These are phyloP conservation scores for Myripristis murdjan DNA, from an alignment of 2,797 vertebrate genomes.

Conservation along the genomic window DNA sequence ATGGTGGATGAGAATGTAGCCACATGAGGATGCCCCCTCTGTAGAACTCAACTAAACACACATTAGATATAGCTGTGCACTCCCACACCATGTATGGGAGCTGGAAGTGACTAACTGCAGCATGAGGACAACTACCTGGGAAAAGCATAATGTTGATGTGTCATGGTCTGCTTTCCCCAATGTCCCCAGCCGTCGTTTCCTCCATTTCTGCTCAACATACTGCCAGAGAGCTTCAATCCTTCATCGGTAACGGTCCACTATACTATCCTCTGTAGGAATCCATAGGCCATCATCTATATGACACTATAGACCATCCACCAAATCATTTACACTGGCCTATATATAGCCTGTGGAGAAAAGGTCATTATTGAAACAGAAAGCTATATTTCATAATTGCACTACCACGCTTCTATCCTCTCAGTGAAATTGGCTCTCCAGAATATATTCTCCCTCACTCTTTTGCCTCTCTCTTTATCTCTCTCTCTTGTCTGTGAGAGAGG, in stretches of 20 bases:
- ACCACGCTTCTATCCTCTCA: conserved; percentile 70
- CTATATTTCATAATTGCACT: conserved; percentile 82
- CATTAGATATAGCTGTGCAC: conserved; percentile 10
- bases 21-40: conserved; percentile 34
- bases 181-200: conserved; percentile 48
- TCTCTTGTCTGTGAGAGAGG: conserved; percentile 73
- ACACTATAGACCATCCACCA: conserved; percentile 56
- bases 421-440: conserved; percentile 80
- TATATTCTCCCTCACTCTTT: conserved; percentile 72
- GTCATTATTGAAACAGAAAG: conserved; percentile 79
- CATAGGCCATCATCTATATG: conserved; percentile 61
- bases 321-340: conserved; percentile 70
- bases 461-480: conserved; percentile 72
- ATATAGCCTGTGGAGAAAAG: conserved; percentile 70
- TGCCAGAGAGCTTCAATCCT: conserved; percentile 41
- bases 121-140: conserved; percentile 46
- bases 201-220: conserved; percentile 27
- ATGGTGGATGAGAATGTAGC: conserved; percentile 54
- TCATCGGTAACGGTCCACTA: conserved; percentile 43
- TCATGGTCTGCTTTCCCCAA: conserved; percentile 23
- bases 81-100: conserved; percentile 28
- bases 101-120: conserved; percentile 47
- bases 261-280: conserved; percentile 32
- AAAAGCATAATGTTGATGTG: conserved; percentile 13
- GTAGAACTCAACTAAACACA: conserved; percentile 32